Evolutionary conservation across 2,797 vertebrate genomes (phyloP).

Genomic region (Hippocampus kuda): DNA sequence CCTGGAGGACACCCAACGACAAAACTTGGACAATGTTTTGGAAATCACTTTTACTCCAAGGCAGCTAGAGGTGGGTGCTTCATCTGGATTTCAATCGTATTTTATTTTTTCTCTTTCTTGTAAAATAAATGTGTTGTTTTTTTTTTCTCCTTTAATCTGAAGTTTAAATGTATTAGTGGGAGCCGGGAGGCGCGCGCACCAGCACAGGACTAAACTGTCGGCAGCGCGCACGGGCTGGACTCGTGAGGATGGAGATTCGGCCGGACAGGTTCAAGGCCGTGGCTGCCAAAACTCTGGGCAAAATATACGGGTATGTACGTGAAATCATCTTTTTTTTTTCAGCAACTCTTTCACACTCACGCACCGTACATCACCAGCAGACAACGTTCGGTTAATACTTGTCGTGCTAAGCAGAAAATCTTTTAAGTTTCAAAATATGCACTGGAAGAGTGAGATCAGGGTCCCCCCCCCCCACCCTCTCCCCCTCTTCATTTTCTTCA

Average conservation of each 20-base stretch:
- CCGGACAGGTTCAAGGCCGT: slow-evolving; percentile 68
- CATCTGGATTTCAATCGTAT: neutral
- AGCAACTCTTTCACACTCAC: too few relatives aligned
- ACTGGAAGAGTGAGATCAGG: neutral
- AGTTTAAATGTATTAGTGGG: slow-evolving; percentile 14
- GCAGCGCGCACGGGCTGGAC: slow-evolving; percentile 57
- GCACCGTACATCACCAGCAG: neutral
- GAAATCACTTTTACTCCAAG: neutral
- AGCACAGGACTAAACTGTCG: slow-evolving; percentile 16
- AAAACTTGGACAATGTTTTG: neutral
- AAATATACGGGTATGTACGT: slow-evolving; percentile 66
- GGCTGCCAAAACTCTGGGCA: slow-evolving; percentile 67
- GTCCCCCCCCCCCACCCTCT: too few relatives aligned
- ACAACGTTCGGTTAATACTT: too few relatives aligned
- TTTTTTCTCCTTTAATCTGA: neutral
- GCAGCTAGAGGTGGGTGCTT: neutral
- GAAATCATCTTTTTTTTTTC: too few relatives aligned
- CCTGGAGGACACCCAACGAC: slow-evolving; percentile 7
- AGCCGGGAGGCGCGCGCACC: slow-evolving; percentile 22
- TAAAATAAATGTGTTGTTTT: neutral
- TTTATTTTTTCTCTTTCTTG: neutral
- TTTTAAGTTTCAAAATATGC: neutral
- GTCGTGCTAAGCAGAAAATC: too few relatives aligned
- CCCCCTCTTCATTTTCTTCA: neutral
- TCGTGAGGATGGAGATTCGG: slow-evolving; percentile 71